Evolutionary conservation across 2,113 vertebrate genomes (phyloP), one percentile per base, ranked within the genome.

Genomic region (Agapornis roseicollis): DNA sequence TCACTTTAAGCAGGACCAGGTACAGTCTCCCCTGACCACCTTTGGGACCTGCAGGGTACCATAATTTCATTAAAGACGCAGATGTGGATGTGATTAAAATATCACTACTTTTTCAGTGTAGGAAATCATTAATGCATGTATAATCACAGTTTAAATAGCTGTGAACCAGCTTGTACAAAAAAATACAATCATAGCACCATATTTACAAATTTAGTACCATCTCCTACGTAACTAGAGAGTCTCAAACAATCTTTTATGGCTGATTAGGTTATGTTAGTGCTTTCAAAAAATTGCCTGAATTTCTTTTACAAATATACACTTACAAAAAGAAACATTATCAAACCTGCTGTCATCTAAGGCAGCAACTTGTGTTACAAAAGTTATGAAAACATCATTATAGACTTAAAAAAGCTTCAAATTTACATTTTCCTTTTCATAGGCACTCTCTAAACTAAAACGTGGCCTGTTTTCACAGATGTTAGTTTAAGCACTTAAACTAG

Each of bases 221-320:
- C 96, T 95, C 92, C 96, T 93, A 83, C 33, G 95, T 97, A 97
- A 86, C 93, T 96, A 94, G 88, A 90, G 93, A 95, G 66, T 94
- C 80, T 90, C 55, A 17, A 94, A 96, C 93, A 91, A 90, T 92
- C 72, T 94, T 96, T 98, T 98, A 98, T 98, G 98, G 98, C 98
- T 98, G 96, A 97, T 97, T 89, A 95, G 92, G 90, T 95, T 91
- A 96, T 3, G 49, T 82, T 88, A 98, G 98, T 97, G 85, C 93
- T 97, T 98, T 96, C 91, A 97, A 97, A 97, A 97, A 98, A 95
- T 94, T 90, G 97, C 97, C 97, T 98, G 98, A 96, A 98, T 97
- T 96, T 96, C 96, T 96, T 97, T 98, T 98, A 98, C 97, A 98
- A 98, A 98, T 97, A 98, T 95, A 98, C 97, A 97, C 58, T 94